These are phyloP conservation scores for Cremastinae sp. DNA, from an alignment of 2,888 invertebrate genomes.

Conservation along the genomic window DNA sequence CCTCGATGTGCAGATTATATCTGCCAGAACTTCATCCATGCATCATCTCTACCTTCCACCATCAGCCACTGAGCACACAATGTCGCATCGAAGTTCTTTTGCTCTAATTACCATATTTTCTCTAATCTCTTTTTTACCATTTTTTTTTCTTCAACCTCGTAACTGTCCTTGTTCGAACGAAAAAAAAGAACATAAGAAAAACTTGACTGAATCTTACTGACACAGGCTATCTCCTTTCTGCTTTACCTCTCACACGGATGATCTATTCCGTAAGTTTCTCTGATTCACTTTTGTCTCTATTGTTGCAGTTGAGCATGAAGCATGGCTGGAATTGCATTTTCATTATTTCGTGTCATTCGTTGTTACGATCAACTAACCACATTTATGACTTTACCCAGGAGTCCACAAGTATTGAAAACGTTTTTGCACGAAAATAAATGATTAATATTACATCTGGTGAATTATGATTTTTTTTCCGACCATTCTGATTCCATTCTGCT, in stretches of 20 bases:
- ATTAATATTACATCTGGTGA: background rate
- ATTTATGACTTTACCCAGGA: background rate
- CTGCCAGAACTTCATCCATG: conserved; percentile 32
- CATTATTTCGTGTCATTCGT: background rate
- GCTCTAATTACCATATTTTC: conserved; percentile 12
- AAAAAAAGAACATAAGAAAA: conserved; percentile 49
- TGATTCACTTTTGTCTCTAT: conserved; percentile 57
- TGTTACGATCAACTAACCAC: background rate
- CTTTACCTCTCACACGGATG: conserved; percentile 72
- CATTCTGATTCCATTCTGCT: conserved; percentile 31
- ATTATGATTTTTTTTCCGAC: background rate
- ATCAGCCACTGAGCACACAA: conserved; percentile 60
- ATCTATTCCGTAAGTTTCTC: conserved; percentile 74
- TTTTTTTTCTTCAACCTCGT: conserved; percentile 22
- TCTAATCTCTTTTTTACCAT: background rate
- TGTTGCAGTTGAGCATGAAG: conserved; percentile 53
- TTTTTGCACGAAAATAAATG: background rate
- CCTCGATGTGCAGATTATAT: conserved; percentile 24
- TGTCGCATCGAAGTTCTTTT: conserved; percentile 47
- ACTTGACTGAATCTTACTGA: conserved; percentile 61
- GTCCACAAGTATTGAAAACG: background rate
- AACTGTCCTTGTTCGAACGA: conserved; percentile 15
- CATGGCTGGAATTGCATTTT: conserved; percentile 43
- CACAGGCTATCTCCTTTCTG: conserved; percentile 70
- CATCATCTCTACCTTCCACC: conserved; percentile 63